Percentiles rank a stretch among this genome's conserved stretches.
Conservation (phyloP, 2,797 vertebrate genomes). For the Poecilia picta region DNA sequence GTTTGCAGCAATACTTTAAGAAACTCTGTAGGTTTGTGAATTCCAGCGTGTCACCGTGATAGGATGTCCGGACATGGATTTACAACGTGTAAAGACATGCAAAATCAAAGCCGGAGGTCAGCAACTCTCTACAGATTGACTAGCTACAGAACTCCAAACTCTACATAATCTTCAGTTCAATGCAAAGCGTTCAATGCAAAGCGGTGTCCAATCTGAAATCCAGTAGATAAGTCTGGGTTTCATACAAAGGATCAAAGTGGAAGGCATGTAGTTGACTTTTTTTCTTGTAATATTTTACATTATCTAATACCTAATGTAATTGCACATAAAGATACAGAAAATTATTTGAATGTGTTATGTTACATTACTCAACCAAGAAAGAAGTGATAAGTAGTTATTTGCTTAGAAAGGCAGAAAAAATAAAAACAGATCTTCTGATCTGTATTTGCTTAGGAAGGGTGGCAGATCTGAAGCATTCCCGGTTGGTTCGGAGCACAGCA, state of each 20-base stretch:
- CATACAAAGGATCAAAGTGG: neutral
- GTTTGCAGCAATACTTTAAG: neutral
- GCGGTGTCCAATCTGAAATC: neutral
- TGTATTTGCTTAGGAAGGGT: neutral
- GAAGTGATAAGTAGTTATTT: neutral
- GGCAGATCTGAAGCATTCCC: conserved; percentile 8
- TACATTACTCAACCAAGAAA: neutral
- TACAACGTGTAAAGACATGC: neutral
- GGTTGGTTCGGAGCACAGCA: conserved; percentile 33
- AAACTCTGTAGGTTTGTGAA: neutral
- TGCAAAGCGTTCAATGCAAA: neutral
- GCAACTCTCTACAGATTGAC: neutral
- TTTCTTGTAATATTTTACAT: too few relatives aligned
- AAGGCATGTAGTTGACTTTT: neutral
- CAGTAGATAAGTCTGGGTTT: neutral
- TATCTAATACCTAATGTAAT: conserved; percentile 22
- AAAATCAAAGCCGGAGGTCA: neutral
- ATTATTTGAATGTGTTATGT: neutral
- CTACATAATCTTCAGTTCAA: neutral
- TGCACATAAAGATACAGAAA: conserved; percentile 73
- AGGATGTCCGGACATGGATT: neutral
- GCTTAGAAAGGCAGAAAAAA: neutral
- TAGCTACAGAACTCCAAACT: neutral
- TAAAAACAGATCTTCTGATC: conserved; percentile 24
- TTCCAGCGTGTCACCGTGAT: neutral